Percentiles rank a stretch among this genome's conserved stretches.
Conservation (phyloP, 2,797 vertebrate species). For the Odontamblyopus rebecca region DNA sequence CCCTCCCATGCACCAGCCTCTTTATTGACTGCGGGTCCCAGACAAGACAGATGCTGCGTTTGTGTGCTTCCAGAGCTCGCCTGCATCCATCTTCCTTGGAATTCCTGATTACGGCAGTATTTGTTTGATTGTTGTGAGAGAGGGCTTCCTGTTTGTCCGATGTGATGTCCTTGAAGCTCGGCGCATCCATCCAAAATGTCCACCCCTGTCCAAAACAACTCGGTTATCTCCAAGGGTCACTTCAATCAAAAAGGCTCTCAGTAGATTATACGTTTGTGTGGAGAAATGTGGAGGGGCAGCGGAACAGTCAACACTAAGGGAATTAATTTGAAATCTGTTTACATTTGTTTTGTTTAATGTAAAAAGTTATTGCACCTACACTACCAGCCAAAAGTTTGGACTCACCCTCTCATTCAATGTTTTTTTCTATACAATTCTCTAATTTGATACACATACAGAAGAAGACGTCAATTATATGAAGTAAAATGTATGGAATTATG, state of each 20-base stretch:
- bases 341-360: no score
- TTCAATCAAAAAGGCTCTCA: constrained; percentile 46
- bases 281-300: not conserved
- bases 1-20: constrained; percentile 41
- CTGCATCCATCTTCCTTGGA: constrained; percentile 71
- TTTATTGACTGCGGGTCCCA: constrained; percentile 69
- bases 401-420: no score
- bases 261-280: constrained; percentile 25
- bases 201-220: constrained; percentile 39
- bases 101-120: constrained; percentile 72
- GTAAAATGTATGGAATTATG: no score
- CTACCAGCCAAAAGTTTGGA: no score
- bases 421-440: no score
- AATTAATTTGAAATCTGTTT: no score
- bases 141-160: constrained; percentile 60
- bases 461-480: no score
- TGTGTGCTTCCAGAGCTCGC: constrained; percentile 67
- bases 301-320: not conserved
- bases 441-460: no score
- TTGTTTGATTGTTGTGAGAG: constrained; percentile 68
- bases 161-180: constrained; percentile 68
- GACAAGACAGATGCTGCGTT: constrained; percentile 74
- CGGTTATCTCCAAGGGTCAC: constrained; percentile 21
- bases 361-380: no score
- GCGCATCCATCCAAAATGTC: constrained; percentile 55